Conservation (phyloP, 1,140 invertebrate species). For the Drosophila tropicalis region DNA sequence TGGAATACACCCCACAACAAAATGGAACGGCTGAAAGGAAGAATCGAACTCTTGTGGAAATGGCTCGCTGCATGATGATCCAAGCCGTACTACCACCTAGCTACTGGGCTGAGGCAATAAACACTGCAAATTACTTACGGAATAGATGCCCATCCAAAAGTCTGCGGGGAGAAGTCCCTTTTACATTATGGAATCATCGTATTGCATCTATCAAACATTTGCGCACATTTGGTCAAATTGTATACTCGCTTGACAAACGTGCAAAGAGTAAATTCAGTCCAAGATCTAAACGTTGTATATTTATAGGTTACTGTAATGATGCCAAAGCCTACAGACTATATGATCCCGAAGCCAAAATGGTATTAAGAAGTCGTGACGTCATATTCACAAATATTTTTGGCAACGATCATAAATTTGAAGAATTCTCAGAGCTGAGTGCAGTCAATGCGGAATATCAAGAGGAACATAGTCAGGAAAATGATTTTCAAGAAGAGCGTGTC, state of each 20-base stretch:
- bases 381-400: background rate
- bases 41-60: constrained; percentile 72
- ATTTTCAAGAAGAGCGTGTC: background rate
- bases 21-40: constrained; percentile 48
- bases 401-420: background rate
- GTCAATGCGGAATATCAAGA: background rate
- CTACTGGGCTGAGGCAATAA: constrained; percentile 35
- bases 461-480: background rate
- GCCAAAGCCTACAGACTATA: background rate
- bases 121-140: constrained; percentile 47
- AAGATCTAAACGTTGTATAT: too few species aligned
- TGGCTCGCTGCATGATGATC: constrained; percentile 61
- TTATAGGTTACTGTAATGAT: too few species aligned
- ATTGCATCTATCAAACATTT: too few species aligned
- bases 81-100: constrained; percentile 31
- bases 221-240: too few species aligned
- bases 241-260: too few species aligned
- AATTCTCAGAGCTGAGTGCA: background rate
- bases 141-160: too few species aligned
- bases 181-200: too few species aligned
- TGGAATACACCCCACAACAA: constrained; percentile 35
- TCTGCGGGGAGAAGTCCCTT: too few species aligned
- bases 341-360: background rate
- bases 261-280: too few species aligned
- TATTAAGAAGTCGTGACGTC: background rate